These are phyloP conservation scores for Aleiodes leptofemur DNA, from an alignment of 2,888 invertebrate genomes.

Conservation along the genomic window DNA sequence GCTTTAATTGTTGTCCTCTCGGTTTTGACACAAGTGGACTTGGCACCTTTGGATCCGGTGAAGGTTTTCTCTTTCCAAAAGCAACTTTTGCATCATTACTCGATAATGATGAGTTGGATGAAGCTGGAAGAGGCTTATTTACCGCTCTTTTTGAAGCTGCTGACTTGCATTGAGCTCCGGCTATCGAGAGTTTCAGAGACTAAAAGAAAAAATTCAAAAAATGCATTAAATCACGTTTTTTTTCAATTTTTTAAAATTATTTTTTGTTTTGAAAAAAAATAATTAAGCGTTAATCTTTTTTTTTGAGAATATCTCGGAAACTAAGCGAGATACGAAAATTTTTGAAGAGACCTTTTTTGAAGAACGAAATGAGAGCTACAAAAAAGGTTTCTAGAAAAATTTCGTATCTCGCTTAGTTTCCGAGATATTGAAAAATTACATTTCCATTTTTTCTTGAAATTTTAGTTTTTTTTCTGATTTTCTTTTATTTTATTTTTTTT, in stretches of 20 bases:
- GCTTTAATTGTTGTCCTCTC: too few species aligned
- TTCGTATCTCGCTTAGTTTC: too few species aligned
- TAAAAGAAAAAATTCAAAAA: slow-evolving; percentile 38
- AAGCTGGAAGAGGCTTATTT: slow-evolving; percentile 18
- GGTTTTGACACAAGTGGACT: neutral
- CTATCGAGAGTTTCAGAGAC: slow-evolving; percentile 39
- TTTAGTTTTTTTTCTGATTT: too few species aligned
- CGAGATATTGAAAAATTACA: slow-evolving; percentile 6
- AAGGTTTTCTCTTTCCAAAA: neutral
- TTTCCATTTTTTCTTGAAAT: neutral
- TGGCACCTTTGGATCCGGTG: slow-evolving; percentile 4
- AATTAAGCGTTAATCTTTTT: too few species aligned
- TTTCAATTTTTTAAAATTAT: too few species aligned
- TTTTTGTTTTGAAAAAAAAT: too few species aligned
- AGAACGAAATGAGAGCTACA: too few species aligned
- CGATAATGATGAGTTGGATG: neutral
- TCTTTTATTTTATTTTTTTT: neutral
- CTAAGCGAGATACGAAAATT: too few species aligned
- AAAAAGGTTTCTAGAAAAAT: too few species aligned
- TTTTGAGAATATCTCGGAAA: too few species aligned
- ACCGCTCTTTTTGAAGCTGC: neutral
- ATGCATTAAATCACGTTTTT: slow-evolving; percentile 36
- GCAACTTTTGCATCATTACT: neutral
- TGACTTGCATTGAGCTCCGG: slow-evolving; percentile 8
- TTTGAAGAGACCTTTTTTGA: too few species aligned